Percentiles rank a stretch among this genome's conserved stretches.
These are phyloP conservation scores for Alexandromys fortis DNA, from an alignment of 2,113 vertebrate species.

Conservation along the genomic window DNA sequence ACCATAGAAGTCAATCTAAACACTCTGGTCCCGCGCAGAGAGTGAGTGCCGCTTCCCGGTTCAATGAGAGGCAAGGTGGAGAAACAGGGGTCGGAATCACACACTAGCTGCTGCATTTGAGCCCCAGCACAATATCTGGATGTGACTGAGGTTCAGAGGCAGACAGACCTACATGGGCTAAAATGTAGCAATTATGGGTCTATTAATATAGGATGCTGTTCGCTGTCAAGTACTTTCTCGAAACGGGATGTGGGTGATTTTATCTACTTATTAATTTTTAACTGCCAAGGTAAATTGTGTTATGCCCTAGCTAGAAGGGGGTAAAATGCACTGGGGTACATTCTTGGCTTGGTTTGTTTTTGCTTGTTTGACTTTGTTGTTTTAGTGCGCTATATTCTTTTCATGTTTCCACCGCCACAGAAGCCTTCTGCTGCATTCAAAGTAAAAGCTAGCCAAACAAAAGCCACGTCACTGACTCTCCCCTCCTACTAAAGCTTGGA, in stretches of 20 bases:
- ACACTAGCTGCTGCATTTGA: background rate
- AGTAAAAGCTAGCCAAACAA: constrained; percentile 1
- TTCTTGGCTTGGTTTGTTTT: background rate
- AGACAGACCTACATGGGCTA: background rate
- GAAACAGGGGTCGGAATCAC: background rate
- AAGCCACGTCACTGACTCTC: background rate
- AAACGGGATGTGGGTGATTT: background rate
- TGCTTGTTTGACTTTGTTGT: no score
- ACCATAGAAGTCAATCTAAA: background rate
- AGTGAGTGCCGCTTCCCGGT: background rate
- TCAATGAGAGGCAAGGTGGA: background rate
- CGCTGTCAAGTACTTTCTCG: background rate
- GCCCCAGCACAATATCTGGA: background rate
- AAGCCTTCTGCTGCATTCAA: background rate
- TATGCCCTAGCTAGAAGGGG: background rate
- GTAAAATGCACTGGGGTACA: background rate
- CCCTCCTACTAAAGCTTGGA: background rate
- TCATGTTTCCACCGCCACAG: background rate
- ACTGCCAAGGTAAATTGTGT: background rate
- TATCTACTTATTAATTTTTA: background rate
- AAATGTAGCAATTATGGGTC: constrained; percentile 50
- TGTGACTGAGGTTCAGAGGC: background rate
- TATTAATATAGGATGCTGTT: constrained; percentile 27
- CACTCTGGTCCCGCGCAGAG: background rate
- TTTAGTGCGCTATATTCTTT: background rate